Evolutionary conservation across 2,797 vertebrate species (phyloP), one percentile per base, ranked within the genome.

Genomic region (Danio jaintianensis): DNA sequence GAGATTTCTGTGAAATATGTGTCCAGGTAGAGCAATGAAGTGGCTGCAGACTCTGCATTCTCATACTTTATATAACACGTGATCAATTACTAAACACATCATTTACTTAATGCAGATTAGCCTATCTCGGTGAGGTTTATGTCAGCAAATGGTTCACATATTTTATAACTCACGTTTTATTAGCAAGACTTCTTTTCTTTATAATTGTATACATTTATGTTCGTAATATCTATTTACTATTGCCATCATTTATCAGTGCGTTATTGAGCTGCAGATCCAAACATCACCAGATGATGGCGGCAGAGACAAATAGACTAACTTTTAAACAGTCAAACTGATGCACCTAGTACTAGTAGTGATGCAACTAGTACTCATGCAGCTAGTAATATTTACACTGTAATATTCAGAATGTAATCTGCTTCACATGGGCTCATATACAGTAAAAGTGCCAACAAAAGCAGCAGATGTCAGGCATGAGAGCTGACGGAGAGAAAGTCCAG

Each of bases 401-500:
- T 22, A 58, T 58, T 12, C 18, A 5, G 10, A 15, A 40, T 40
- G 15, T 38, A 47, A 52, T n/a, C 22, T 36, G 66, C 6, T 16
- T 50, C 22, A 29, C 29, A 29, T 29, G 29, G 3, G 29, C 29
- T 29, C 29, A 29, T 29, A 29, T 29, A 29, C 1, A 45, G 52
- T 7, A 58, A 48, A 48, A 20, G 66, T 16, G 43, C 43, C 55
- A 61, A 59, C n/a, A 61, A 45, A 71, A 38, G 58, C 47, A 71
- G 71, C 55, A 52, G 77, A 3, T 69, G 75, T 48, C 63, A 78
- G 53, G 12, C 36, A 47, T 40, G 66, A 52, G 73, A 29, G 29
- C 8, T 29, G 20, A 5, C 4, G 52, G 40, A 29, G 38, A 58
- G 36, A 58, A 16, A 58, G 52, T 13, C 11, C 7, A 20, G 29